These are phyloP conservation scores for Hydraecia micacea DNA, from an alignment of 2,888 invertebrate genomes.

Conservation along the genomic window DNA sequence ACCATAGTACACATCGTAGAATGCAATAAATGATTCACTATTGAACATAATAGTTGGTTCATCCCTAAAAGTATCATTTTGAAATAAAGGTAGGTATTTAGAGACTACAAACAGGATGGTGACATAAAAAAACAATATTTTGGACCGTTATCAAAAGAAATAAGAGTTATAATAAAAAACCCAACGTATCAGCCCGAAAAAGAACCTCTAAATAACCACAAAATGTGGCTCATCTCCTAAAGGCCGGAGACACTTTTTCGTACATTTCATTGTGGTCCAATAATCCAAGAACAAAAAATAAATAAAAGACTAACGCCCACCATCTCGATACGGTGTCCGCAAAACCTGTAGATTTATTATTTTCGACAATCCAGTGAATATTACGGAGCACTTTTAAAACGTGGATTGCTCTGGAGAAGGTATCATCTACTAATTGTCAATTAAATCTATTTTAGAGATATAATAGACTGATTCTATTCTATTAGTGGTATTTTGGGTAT, in stretches of 20 bases:
- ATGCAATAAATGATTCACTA: too few relatives aligned
- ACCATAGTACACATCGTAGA: too few relatives aligned
- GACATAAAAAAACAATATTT: background rate
- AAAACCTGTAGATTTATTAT: conserved; percentile 71
- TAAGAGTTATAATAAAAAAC: background rate
- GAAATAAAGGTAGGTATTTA: too few relatives aligned
- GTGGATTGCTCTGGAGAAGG: conserved; percentile 35
- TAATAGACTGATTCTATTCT: background rate
- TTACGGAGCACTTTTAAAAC: conserved; percentile 3
- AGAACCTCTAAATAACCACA: conserved; percentile 16
- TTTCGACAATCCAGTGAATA: conserved; percentile 65
- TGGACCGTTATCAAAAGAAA: background rate
- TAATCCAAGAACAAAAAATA: conserved; percentile 53
- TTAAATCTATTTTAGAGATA: background rate
- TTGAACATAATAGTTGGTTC: too few relatives aligned
- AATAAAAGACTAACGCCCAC: conserved; percentile 64
- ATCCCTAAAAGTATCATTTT: background rate
- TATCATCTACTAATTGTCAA: conserved; percentile 13
- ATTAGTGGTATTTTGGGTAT: background rate
- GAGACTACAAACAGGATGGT: too few relatives aligned
- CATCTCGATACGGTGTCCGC: conserved; percentile 56
- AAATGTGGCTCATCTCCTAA: conserved; percentile 9
- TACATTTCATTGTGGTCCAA: conserved; percentile 46
- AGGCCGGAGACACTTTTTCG: conserved; percentile 49
- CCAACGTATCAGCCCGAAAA: conserved; percentile 7